A percentile compares a stretch with the other conserved stretches of the same genome.
Evolutionary conservation across 2,797 vertebrate species (phyloP).

Genomic region (Muscicapa striata): DNA sequence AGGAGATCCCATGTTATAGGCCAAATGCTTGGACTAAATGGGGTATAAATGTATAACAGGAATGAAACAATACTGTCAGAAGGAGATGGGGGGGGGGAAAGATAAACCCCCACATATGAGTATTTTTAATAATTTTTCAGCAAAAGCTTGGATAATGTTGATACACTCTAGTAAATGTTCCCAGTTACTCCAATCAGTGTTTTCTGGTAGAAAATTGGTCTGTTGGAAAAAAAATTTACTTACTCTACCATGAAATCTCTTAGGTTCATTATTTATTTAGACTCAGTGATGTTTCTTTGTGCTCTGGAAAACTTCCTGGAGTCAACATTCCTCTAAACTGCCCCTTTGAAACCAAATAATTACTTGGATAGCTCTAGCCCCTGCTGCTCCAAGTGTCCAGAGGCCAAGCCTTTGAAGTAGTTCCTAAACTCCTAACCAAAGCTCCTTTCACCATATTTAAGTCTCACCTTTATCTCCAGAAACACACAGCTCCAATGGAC

Average conservation of each 20-base stretch:
- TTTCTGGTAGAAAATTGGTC: background rate
- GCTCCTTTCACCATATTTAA: background rate
- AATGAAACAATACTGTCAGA: background rate
- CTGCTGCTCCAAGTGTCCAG: background rate
- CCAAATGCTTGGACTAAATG: background rate
- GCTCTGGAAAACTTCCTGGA: background rate
- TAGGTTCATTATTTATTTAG: slow-evolving; percentile 12
- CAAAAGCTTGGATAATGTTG: background rate
- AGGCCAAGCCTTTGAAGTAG: background rate
- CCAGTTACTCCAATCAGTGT: background rate
- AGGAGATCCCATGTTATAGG: background rate
- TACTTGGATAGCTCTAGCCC: background rate
- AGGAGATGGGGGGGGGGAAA: background rate
- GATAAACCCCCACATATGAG: background rate
- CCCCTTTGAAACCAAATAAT: background rate
- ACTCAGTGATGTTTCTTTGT: background rate
- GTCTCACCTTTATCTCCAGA: background rate
- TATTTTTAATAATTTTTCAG: background rate
- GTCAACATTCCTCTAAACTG: background rate
- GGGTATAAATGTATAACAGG: background rate
- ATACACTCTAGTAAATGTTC: background rate
- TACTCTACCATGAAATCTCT: background rate
- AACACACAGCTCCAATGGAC: background rate
- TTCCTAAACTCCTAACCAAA: background rate
- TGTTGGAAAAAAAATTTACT: background rate